Base-by-base conservation (phyloP, 2,888 invertebrate species). In the Clistopyga incitator region DNA sequence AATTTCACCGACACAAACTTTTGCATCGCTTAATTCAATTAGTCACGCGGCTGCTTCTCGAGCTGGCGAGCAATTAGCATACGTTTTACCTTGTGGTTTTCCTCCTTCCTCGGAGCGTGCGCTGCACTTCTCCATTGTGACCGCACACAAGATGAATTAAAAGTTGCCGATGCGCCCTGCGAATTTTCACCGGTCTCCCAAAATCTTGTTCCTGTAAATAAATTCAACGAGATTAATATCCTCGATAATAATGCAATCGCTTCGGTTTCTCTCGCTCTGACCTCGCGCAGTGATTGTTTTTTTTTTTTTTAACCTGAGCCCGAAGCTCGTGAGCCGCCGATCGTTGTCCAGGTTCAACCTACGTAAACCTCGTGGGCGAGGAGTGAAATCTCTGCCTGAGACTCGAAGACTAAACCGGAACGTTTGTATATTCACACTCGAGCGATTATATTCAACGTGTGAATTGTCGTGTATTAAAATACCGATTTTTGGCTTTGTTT, bases 11-110 rank as follows among this genome's bases (percentile, higher is more conserved):
- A 52, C 67, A 79, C 86, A 86, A 88, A 87, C 87, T 90, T 89
- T 89, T 89, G 85, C 88, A 81, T 87, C 87, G 87, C 81, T 84
- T 88, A 88, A 90, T 89, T 90, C 87, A 87, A 88, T 90, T 90
- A 90, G 90, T 89, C 85, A 86, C 87, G 89, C 86, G 87, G 77
- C 86, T 89, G 83, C 45, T 74, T 80, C 68, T n/a, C 52, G 70
- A 67, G 74, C 78, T 81, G 81, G 83, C 70, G 82, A 82, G 84
- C 86, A 88, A 90, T 90, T 90, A 90, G 88, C 90, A 89, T 89
- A 88, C 72, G 77, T 80, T 88, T 88, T 85, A 84, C 84, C 82
- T 84, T 77, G 79, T 71, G 82, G 81, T 85, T 83, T 83, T 78
- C 67, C 79, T 50, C 25, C 70, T 65, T 71, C 82, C 56, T 72